Conservation (phyloP, 2,888 invertebrate genomes). For the Drosophila kuntzei region DNA sequence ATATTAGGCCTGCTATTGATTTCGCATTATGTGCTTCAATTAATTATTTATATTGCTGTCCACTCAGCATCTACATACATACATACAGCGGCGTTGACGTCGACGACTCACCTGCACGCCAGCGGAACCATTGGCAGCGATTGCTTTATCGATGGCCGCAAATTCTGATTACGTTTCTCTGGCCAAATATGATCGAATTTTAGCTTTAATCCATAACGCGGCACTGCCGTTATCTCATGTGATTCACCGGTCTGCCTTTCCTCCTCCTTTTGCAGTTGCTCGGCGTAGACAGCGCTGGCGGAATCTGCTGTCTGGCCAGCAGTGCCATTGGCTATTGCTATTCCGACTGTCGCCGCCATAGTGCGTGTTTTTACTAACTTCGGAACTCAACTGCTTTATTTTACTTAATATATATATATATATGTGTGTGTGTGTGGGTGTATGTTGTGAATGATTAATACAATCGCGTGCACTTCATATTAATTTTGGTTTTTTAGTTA, state of each 20-base stretch:
- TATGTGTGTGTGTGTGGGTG: not conserved
- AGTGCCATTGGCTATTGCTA: constrained; percentile 45
- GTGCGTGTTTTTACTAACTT: constrained; percentile 45
- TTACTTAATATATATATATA: not conserved
- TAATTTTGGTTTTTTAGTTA: constrained; percentile 33
- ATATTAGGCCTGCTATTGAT: constrained; percentile 70
- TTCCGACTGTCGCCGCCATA: constrained; percentile 33
- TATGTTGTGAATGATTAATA: constrained; percentile 34
- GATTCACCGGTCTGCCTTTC: constrained; percentile 40
- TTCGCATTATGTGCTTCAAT: constrained; percentile 69
- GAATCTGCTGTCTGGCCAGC: constrained; percentile 66
- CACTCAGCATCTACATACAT: constrained; percentile 40
- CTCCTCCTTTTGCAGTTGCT: constrained; percentile 55
- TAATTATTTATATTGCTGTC: constrained; percentile 62
- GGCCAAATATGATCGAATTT: constrained; percentile 91
- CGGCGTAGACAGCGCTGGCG: constrained; percentile 82
- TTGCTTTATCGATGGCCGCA: constrained; percentile 89
- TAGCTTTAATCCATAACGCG: constrained; percentile 91
- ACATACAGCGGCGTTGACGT: constrained; percentile 2
- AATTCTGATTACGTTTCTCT: constrained; percentile 89
- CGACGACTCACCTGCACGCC: constrained; percentile 88
- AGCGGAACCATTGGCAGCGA: constrained; percentile 90
- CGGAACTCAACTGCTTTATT: constrained; percentile 24
- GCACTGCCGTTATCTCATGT: constrained; percentile 85
- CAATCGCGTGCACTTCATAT: constrained; percentile 59